phyloP scores from a whole-genome alignment of 2,113 vertebrate genomes.

The Limanda limanda region DNA sequence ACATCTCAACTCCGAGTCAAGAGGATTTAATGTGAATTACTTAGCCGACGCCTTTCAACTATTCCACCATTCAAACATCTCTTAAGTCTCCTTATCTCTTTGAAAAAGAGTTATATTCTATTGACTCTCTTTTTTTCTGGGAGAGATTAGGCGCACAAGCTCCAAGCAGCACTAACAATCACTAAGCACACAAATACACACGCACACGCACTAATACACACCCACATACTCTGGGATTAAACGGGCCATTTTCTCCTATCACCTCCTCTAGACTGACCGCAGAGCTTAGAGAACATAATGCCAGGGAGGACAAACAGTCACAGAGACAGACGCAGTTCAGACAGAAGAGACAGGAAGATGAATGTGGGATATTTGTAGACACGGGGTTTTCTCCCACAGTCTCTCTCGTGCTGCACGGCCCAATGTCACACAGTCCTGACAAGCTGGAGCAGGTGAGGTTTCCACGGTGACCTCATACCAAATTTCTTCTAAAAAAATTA shows the following conservation, averaged over 20 bases:
- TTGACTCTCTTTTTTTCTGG: slow-evolving; percentile 38
- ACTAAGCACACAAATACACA: slow-evolving; percentile 2
- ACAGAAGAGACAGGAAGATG: slow-evolving; percentile 30
- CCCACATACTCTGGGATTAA: slow-evolving; percentile 19
- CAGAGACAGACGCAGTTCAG: slow-evolving; percentile 7
- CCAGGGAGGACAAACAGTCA: slow-evolving; percentile 8
- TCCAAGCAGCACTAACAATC: slow-evolving; percentile 16
- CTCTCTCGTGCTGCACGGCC: slow-evolving; percentile 24
- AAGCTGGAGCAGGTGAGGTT: slow-evolving; percentile 39
- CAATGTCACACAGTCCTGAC: slow-evolving; percentile 38
- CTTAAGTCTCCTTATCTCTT: slow-evolving; percentile 41
- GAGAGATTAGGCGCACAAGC: slow-evolving; percentile 35
- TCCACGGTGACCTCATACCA: slow-evolving; percentile 3
- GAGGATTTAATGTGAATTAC: slow-evolving; percentile 44
- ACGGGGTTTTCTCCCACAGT: slow-evolving; percentile 23
- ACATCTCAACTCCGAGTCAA: slow-evolving; percentile 28
- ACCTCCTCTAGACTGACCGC: slow-evolving; percentile 33
- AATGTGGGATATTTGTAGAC: slow-evolving; percentile 54
- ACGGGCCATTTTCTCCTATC: slow-evolving; percentile 37
- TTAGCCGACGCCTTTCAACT: slow-evolving; percentile 30
- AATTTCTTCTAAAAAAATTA: background rate
- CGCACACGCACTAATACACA: background rate
- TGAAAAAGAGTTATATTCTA: slow-evolving; percentile 49
- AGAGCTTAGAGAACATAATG: slow-evolving; percentile 19
- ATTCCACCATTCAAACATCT: slow-evolving; percentile 32